phyloP scores from a whole-genome alignment of 2,888 invertebrate genomes.

The Chironomus riparius region DNA sequence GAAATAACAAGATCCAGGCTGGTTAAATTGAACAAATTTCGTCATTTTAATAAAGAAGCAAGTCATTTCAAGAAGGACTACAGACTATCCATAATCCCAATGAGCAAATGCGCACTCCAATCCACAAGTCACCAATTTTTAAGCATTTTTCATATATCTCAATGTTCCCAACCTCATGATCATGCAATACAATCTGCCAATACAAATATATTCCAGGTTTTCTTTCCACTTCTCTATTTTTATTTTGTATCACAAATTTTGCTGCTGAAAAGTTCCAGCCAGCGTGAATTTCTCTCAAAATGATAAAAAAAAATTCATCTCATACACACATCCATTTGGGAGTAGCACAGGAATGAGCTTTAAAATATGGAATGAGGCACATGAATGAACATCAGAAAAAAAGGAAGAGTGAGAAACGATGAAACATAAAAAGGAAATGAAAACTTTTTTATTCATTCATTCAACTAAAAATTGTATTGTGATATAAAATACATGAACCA shows the following conservation, averaged over 20 bases:
- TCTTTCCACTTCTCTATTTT: background rate
- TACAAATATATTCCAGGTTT: background rate
- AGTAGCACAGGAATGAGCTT: background rate
- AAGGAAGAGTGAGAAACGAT: background rate
- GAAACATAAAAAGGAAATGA: background rate
- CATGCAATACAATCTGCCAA: background rate
- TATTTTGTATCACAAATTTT: background rate
- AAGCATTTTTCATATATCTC: no score
- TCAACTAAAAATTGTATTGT: conserved; percentile 16
- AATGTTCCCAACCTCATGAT: background rate
- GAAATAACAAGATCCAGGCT: no score
- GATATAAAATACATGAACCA: conserved; percentile 2
- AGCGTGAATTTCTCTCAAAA: background rate
- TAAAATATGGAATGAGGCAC: background rate
- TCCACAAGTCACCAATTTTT: no score
- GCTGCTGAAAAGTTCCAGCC: background rate
- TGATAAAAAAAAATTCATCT: background rate
- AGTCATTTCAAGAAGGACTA: no score
- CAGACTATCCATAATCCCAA: no score
- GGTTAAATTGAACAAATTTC: no score
- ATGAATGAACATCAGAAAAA: background rate
- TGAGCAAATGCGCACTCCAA: no score
- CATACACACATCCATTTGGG: background rate
- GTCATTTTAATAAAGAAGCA: no score
- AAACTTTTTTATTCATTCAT: conserved; percentile 19